These are phyloP conservation scores for Catharus bicknelli DNA, from an alignment of 2,113 vertebrate genomes.

Conservation along the genomic window DNA sequence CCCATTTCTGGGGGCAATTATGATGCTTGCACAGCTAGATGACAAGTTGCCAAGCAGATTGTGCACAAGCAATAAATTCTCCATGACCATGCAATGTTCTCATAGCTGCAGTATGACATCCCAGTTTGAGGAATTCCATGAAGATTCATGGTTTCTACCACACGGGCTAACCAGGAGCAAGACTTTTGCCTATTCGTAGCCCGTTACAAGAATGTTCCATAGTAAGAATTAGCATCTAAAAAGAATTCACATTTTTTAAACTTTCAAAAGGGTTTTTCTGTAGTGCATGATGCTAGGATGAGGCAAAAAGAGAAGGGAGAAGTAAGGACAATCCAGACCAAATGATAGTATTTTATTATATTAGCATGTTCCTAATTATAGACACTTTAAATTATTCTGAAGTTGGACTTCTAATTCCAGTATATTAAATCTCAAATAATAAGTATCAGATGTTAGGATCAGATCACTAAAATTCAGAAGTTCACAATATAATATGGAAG, in stretches of 20 bases:
- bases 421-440: neutral
- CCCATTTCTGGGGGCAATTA: neutral
- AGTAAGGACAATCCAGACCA: neutral
- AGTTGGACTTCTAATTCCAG: neutral
- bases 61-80: neutral
- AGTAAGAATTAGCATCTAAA: neutral
- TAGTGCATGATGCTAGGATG: neutral
- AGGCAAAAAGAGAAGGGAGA: neutral
- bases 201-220: neutral
- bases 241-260: neutral
- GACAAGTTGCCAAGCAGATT: neutral
- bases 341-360: neutral
- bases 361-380: neutral
- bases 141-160: fast-evolving
- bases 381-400: neutral
- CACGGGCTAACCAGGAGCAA: neutral
- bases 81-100: neutral
- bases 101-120: neutral
- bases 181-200: neutral
- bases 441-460: neutral
- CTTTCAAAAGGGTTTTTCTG: neutral
- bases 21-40: neutral
- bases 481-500: neutral
- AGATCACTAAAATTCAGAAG: neutral
- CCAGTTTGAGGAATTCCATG: neutral